A percentile compares a stretch with the other conserved stretches of the same genome.
phyloP scores from a whole-genome alignment of 2,113 vertebrate genomes.

The Rhabdomys dilectus region DNA sequence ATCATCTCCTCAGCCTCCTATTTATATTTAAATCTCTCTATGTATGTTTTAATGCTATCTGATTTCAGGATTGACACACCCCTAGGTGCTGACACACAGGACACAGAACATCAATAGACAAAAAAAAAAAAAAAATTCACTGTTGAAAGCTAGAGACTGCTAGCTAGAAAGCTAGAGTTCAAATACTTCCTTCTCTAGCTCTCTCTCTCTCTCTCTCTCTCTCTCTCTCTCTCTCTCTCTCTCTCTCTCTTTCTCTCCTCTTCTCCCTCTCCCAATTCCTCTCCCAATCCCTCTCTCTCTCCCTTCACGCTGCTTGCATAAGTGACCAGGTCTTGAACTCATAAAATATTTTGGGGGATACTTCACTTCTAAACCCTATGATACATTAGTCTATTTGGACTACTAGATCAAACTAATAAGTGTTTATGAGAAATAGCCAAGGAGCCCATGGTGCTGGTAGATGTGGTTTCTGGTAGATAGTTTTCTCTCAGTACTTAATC shows the following conservation, averaged over 20 bases:
- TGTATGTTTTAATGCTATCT: too few relatives aligned
- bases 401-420: neutral
- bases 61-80: too few relatives aligned
- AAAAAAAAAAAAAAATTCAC: neutral
- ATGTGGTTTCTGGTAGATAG: neutral
- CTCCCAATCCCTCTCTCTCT: neutral
- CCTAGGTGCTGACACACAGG: too few relatives aligned
- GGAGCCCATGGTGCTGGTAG: too few relatives aligned
- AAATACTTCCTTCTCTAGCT: neutral
- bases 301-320: neutral
- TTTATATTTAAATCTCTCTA: neutral
- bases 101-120: neutral
- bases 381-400: neutral
- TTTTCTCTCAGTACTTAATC: neutral
- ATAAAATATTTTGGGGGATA: neutral
- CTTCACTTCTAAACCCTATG: neutral
- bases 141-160: neutral
- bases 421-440: neutral
- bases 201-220: too few relatives aligned
- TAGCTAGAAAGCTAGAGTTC: neutral
- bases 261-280: too few relatives aligned
- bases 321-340: neutral
- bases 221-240: too few relatives aligned
- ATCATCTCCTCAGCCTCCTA: neutral
- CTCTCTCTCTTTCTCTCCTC: too few relatives aligned